Evolutionary conservation across 2,797 vertebrate genomes (phyloP), one percentile per base, ranked within the genome.

Genomic region (Eutrigla gurnardus): DNA sequence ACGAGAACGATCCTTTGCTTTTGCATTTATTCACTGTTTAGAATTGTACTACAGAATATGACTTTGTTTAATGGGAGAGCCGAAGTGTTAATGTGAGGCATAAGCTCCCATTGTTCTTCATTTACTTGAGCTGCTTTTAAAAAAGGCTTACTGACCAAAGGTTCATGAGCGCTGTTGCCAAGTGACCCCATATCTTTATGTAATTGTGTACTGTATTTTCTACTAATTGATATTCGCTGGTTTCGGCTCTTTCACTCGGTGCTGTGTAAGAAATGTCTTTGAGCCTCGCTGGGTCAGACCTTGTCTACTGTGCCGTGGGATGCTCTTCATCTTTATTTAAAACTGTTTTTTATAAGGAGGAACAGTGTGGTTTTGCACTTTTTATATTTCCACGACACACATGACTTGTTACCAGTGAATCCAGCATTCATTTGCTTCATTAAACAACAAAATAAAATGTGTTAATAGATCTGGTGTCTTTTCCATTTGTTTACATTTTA

Each of bases 351-450:
- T 87, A 93, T 86, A 93, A 90, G 90, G 91, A 92, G 90, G 87
- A 92, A 91, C 87, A 86, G 88, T 92, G 90, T 91, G 91, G 89
- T 93, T 93, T 93, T 95, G 94, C 94, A 95, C 94, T 95, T 95
- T 95, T 92, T 90, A 82, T 87, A 86, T 90, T 92, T 92, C 91
- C 91, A 94, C 85, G 86, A 92, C 87, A 92, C 88, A 93, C 88
- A 89, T 93, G 89, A 94, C 84, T 90, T 89, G 86, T 91, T 92
- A 79, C 85, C 65, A 57, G 25, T 25, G 90, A 93, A 92, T 88
- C 89, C 75, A 72, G 90, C 89, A 86, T 93, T 94, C 89, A 92
- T 91, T 93, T 92, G 91, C 93, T 95, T 94, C 80, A 93, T 84
- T 90, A 92, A 89, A 89, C 91, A 91, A 93, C 73, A 62, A 89